phyloP scores from a whole-genome alignment of 2,797 vertebrate genomes.

The Acanthornis magna region DNA sequence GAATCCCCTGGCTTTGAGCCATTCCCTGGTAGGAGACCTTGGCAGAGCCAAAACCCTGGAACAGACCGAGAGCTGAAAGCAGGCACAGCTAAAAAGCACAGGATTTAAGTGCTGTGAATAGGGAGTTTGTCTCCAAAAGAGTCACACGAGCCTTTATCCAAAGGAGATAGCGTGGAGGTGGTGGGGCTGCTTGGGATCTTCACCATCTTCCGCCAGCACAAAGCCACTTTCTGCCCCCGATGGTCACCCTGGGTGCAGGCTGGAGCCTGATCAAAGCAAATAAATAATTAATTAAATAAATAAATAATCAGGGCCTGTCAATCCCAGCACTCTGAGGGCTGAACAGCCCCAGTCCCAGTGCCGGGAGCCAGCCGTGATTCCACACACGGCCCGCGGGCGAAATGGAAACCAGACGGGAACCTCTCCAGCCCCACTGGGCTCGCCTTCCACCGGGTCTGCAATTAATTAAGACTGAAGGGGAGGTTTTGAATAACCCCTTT shows the following conservation, averaged over 20 bases:
- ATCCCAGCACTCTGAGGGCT: not conserved
- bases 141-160: not conserved
- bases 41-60: not conserved
- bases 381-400: not conserved
- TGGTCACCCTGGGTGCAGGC: not conserved
- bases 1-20: not conserved
- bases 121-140: not conserved
- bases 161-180: not conserved
- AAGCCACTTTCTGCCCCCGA: not conserved
- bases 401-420: conserved; percentile 69
- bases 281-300: not conserved
- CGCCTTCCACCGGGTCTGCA: conserved; percentile 60
- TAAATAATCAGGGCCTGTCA: not conserved
- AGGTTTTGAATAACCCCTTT: conserved; percentile 76
- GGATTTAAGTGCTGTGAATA: not conserved
- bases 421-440: conserved; percentile 49
- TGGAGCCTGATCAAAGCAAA: not conserved
- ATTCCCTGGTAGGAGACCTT: conserved; percentile 6
- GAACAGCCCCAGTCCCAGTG: not conserved
- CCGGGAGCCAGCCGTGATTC: not conserved
- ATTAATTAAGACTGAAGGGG: conserved; percentile 70
- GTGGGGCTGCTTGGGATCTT: not conserved
- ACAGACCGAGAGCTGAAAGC: not conserved
- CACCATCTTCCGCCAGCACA: not conserved
- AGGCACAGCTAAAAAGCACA: not conserved